phyloP scores from a whole-genome alignment of 35 echinoderm and acorn worm species.

The Holothuria glaberrima region DNA sequence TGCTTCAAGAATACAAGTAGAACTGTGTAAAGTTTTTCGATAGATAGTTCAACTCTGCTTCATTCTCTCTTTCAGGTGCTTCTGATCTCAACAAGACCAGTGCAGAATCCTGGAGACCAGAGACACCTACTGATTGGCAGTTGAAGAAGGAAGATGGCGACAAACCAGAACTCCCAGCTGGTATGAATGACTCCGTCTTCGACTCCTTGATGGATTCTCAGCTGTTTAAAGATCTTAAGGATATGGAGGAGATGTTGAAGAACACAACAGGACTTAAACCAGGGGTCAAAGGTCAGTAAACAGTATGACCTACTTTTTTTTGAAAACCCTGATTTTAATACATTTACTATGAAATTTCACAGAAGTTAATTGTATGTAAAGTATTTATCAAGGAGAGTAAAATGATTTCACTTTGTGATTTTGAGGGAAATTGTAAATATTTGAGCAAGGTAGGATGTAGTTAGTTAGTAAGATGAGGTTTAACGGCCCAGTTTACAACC shows the following conservation, averaged over 20 bases:
- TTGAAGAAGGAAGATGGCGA: conserved; percentile 73
- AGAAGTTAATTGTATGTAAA: neutral
- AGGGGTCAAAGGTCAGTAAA: conserved; percentile 77
- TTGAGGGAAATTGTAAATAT: no score
- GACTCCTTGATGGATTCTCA: conserved; percentile 76
- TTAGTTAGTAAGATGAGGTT: no score
- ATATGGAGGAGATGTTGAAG: conserved; percentile 98
- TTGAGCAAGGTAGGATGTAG: no score
- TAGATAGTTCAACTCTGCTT: neutral
- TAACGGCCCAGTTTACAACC: no score
- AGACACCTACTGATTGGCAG: conserved; percentile 80
- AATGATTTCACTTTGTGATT: no score
- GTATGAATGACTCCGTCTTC: conserved; percentile 73
- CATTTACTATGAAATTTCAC: neutral
- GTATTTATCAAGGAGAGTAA: no score
- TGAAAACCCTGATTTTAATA: no score
- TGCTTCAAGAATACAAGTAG: no score
- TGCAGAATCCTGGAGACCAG: conserved; percentile 71
- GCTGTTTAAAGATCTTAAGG: conserved; percentile 82
- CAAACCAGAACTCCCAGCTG: conserved; percentile 71
- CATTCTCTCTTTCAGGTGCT: conserved; percentile 60
- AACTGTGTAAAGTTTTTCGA: neutral
- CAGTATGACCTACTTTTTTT: no score
- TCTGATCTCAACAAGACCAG: conserved; percentile 84
- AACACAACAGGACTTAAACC: conserved; percentile 70